Evolutionary conservation across 2,113 vertebrate species (phyloP), one percentile per base, ranked within the genome.

Genomic region (Hiodon tergisus): DNA sequence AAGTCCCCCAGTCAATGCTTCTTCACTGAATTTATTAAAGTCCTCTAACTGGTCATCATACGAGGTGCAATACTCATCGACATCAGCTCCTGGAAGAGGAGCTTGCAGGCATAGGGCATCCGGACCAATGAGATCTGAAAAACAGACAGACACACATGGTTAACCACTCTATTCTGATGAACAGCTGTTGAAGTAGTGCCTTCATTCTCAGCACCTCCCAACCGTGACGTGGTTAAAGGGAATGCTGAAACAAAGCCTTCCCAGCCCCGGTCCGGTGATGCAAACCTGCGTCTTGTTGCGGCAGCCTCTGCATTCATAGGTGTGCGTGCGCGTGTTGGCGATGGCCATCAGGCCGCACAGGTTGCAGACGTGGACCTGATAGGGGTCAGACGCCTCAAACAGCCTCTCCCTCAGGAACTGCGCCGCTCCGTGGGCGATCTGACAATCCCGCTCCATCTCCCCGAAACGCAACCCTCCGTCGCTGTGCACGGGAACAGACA

Each of bases 61-160:
- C 97, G 95, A n/a, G 97, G 97, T 55, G 97, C 96, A 11, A 99
- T 99, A 77, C 96, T 98, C 97, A 99, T 99, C 0, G 96, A 98
- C 97, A 98, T 98, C 71, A 98, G 82, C 79, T 99, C 97, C 81
- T 99, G 97, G 89, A 99, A 99, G 46, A 99, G 89, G 8, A 99
- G 94, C 80, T 99, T 99, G 87, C 97, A 99, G 17, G 97, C 97
- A 0, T 99, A 99, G 0, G 97, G 97, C 95, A 99, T 93, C 82
- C 96, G 90, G 46, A 98, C 94, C 89, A 99, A 82, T 16, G 97
- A 99, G 75, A 99, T 98, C 97, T 99, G 86, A 16, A 85, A 67
- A 7, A 5, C 13, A 57, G 65, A 14, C 4, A 52, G 16, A 69
- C 67, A 54, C n/a, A 51, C 52, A 14, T 53, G 50, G 51, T 69